Conservation (phyloP, 2,797 vertebrate species). For the Acridotheres tristis region DNA sequence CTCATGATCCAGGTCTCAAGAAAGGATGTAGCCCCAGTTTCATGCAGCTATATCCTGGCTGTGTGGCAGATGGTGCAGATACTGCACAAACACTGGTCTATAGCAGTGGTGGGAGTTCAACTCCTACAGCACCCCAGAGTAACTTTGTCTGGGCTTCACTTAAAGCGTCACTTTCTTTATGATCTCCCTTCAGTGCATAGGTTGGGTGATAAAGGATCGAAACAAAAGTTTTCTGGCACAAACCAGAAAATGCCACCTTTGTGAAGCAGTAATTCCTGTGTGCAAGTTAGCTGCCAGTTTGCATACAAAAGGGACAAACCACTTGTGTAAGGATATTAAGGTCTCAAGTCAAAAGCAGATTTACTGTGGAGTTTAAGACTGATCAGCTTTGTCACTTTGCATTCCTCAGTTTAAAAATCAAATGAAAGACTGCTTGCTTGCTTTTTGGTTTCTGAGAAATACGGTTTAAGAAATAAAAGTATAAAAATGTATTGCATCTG, state of each 20-base stretch:
- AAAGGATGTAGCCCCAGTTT: neutral
- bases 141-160: neutral
- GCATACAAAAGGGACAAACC: neutral
- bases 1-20: neutral
- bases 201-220: neutral
- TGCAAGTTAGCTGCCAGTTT: neutral
- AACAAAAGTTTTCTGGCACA: neutral
- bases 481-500: neutral
- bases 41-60: neutral
- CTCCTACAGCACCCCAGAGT: neutral
- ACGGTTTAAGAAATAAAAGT: neutral
- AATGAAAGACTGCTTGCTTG: neutral
- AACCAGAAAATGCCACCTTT: neutral
- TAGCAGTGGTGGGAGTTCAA: neutral
- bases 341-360: neutral
- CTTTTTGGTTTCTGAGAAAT: neutral
- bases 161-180: neutral
- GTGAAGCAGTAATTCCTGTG: neutral
- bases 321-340: neutral
- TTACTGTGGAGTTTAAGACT: neutral
- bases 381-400: neutral
- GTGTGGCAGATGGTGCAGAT: neutral
- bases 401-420: conserved; percentile 14
- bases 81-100: neutral
- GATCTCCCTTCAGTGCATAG: neutral